A percentile compares a stretch with the other conserved stretches of the same genome.
phyloP scores from a whole-genome alignment of 2,113 vertebrate species.

The Misgurnus anguillicaudatus region DNA sequence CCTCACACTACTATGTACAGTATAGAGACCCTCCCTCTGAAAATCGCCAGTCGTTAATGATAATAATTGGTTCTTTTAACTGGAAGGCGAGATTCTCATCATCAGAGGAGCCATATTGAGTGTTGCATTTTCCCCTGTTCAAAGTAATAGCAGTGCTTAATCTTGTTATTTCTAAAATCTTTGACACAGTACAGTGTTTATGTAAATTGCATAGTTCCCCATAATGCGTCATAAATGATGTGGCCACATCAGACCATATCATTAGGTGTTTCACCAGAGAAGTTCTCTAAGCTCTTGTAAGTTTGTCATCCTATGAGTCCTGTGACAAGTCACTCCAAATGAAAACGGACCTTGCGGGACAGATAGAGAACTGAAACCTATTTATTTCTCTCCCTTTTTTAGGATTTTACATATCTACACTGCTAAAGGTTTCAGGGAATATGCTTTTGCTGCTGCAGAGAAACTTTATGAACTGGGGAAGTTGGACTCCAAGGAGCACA shows the following conservation, averaged over 20 bases:
- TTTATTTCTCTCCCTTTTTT: constrained; percentile 33
- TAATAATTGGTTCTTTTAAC: too few relatives aligned
- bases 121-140: too few relatives aligned
- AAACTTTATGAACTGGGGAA: constrained; percentile 68
- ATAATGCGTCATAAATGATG: background rate
- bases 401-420: constrained; percentile 88
- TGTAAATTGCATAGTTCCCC: background rate
- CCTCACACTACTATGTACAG: too few relatives aligned
- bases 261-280: constrained; percentile 1
- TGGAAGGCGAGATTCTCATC: too few relatives aligned
- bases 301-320: constrained; percentile 17
- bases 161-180: too few relatives aligned
- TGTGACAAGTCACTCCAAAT: background rate
- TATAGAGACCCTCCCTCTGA: too few relatives aligned
- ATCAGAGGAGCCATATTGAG: too few relatives aligned
- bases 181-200: background rate
- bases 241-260: background rate
- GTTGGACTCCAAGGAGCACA: constrained; percentile 86
- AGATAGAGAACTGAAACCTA: constrained; percentile 3
- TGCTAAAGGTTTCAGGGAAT: constrained; percentile 82
- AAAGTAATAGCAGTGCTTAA: too few relatives aligned
- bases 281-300: background rate
- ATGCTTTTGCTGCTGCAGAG: constrained; percentile 82
- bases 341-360: background rate
- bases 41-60: too few relatives aligned